Evolutionary conservation across 2,797 vertebrate species (phyloP).

Genomic region (Gouania willdenowi): DNA sequence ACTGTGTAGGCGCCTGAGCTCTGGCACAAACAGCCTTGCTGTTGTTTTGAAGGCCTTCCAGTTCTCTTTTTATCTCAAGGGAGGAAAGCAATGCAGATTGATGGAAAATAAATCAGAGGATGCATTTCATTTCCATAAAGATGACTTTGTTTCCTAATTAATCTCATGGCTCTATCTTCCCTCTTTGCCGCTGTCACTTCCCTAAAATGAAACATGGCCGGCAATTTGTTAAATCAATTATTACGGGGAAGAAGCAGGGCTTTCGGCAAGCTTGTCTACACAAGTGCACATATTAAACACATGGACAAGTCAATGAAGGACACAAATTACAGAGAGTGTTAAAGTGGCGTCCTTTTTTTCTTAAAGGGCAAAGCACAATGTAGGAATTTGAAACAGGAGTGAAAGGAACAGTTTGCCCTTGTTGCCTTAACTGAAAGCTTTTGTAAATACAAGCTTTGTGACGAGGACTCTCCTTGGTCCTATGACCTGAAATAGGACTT

Average conservation of each 20-base stretch:
- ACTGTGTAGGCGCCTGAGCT: slow-evolving; percentile 31
- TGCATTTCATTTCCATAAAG: slow-evolving; percentile 77
- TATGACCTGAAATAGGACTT: slow-evolving; percentile 49
- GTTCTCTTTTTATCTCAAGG: slow-evolving; percentile 48
- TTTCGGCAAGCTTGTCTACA: slow-evolving; percentile 27
- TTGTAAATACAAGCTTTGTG: slow-evolving; percentile 70
- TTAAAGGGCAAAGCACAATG: slow-evolving; percentile 5
- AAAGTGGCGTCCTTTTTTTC: slow-evolving; percentile 20
- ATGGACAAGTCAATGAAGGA: slow-evolving; percentile 10
- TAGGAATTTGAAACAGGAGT: slow-evolving; percentile 29
- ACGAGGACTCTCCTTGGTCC: slow-evolving; percentile 65
- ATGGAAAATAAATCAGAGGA: slow-evolving; percentile 64
- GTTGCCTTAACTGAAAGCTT: slow-evolving; percentile 67
- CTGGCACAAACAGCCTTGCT: slow-evolving; percentile 33
- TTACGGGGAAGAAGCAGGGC: slow-evolving; percentile 52
- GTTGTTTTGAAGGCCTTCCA: slow-evolving; percentile 53
- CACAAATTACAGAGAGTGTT: slow-evolving; percentile 9
- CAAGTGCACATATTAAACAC: slow-evolving; percentile 4
- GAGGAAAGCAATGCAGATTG: slow-evolving; percentile 43
- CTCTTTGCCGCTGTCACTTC: slow-evolving; percentile 71
- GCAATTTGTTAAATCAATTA: slow-evolving; percentile 81
- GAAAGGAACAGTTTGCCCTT: slow-evolving; percentile 57
- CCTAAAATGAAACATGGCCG: slow-evolving; percentile 71
- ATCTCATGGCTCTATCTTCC: slow-evolving; percentile 70
- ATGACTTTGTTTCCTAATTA: slow-evolving; percentile 77